These are phyloP conservation scores for Ahaetulla prasina DNA, from an alignment of 2,113 vertebrate genomes.

Conservation along the genomic window DNA sequence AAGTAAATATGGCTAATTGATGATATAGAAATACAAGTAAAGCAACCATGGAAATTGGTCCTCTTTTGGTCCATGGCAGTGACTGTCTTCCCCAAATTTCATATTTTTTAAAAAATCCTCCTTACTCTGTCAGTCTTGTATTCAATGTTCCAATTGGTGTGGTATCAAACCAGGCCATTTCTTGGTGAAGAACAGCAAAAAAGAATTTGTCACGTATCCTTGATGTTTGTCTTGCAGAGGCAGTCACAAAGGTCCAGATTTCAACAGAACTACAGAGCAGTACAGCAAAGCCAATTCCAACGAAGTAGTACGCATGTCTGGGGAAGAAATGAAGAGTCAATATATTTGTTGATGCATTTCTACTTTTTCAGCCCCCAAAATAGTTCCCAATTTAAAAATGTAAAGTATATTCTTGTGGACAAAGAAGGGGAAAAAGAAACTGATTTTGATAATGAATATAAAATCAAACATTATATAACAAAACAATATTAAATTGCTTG, in stretches of 20 bases:
- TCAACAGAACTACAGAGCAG: constrained; percentile 63
- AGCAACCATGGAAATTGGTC: neutral
- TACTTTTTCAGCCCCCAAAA: neutral
- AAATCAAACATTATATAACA: neutral
- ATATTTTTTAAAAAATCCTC: neutral
- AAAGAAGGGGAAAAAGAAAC: neutral
- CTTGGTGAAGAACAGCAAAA: constrained; percentile 74
- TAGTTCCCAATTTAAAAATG: neutral
- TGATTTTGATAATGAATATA: neutral
- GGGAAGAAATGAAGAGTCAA: constrained; percentile 18
- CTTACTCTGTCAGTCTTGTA: constrained; percentile 74
- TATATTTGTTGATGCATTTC: neutral
- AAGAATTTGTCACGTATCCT: constrained; percentile 73
- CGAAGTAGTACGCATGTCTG: constrained; percentile 72
- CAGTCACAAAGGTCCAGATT: constrained; percentile 64
- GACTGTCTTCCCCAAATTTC: neutral
- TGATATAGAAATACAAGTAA: neutral
- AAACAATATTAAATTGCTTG: neutral
- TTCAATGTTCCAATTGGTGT: constrained; percentile 69
- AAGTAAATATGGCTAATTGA: neutral
- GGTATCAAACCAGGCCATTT: constrained; percentile 77
- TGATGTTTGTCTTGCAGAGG: constrained; percentile 65
- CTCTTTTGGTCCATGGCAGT: neutral
- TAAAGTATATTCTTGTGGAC: neutral
- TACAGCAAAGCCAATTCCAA: constrained; percentile 64